Base-by-base conservation (phyloP, 1,140 invertebrate species). In the Penaeus vannamei region DNA sequence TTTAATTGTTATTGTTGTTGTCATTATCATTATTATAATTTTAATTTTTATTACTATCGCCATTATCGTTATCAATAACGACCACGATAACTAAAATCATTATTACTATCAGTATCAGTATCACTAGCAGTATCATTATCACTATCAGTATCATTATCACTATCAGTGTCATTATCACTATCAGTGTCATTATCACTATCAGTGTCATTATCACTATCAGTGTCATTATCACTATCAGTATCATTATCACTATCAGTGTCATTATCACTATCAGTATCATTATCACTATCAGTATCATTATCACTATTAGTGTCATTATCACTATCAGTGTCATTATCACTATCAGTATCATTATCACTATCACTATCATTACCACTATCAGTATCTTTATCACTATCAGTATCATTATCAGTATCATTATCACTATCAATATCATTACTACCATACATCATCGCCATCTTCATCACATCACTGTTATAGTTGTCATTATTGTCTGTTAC, bases 351-450 rank as follows among this genome's bases (percentile, higher is more conserved):
- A 66, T 66, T 3, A 26, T 66, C 7, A 66, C 2, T 66, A 66
- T 66, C 26, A 7, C 7, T 7, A 66, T 66, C 7, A 66, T 66
- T 66, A 66, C 7, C 7, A 23, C 7, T 66, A 26, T 66, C 26
- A 7, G 17, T 64, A 64, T 64, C n/a, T 19, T 64, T 64, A 64
- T 64, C n/a, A n/a, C n/a, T 64, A 64, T 64, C n/a, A n/a, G 17
- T 64, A 64, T 64, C 17, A 64, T 64, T 64, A n/a, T 64, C n/a
- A 64, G 17, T 64, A 17, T 64, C n/a, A 64, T 64, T 64, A 64
- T 64, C n/a, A 64, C n/a, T 64, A 64, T 64, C n/a, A 64, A 19
- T 64, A 64, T 64, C n/a, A 64, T 64, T 64, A 64, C n/a, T 64
- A 64, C n/a, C n/a, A n/a, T n/a, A n/a, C n/a, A n/a, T n/a, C n/a